Evolutionary conservation across 2,797 vertebrate species (phyloP).

Genomic region (Halcyon leucocephala): DNA sequence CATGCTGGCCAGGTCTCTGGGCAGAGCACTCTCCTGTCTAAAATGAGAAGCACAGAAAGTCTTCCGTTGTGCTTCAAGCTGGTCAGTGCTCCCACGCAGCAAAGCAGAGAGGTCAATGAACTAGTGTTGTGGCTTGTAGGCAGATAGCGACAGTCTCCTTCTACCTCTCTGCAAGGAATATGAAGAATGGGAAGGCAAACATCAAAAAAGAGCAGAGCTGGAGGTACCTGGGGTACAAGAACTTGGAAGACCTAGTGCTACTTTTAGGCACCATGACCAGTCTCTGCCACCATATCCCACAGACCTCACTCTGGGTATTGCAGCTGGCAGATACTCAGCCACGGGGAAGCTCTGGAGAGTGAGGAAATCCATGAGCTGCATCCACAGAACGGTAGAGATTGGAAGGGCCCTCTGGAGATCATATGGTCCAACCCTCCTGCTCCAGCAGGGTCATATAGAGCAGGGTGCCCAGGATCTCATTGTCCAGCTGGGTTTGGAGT

Average conservation of each 20-base stretch:
- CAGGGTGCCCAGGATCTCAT: too few relatives aligned
- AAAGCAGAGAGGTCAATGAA: not conserved
- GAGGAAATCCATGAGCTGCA: rapidly evolving
- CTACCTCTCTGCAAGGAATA: too few relatives aligned
- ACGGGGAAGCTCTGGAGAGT: not conserved
- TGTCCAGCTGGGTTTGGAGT: too few relatives aligned
- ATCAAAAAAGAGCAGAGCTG: too few relatives aligned
- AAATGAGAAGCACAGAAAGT: not conserved
- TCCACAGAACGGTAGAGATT: not conserved
- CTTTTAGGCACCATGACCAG: not conserved
- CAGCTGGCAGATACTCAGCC: not conserved
- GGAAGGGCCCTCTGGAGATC: too few relatives aligned
- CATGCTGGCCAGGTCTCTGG: rapidly evolving
- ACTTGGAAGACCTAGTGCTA: not conserved
- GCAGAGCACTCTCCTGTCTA: not conserved
- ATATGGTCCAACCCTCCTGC: too few relatives aligned
- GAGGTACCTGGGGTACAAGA: not conserved
- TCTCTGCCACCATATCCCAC: not conserved
- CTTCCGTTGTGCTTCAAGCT: not conserved
- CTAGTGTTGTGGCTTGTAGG: rapidly evolving
- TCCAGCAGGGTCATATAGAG: too few relatives aligned
- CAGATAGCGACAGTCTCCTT: not conserved
- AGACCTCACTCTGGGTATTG: rapidly evolving
- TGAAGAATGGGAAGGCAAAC: not conserved
- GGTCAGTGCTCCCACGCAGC: not conserved